These are phyloP conservation scores for Neotragus moschatus DNA, from an alignment of 2,113 vertebrate genomes.

Conservation along the genomic window DNA sequence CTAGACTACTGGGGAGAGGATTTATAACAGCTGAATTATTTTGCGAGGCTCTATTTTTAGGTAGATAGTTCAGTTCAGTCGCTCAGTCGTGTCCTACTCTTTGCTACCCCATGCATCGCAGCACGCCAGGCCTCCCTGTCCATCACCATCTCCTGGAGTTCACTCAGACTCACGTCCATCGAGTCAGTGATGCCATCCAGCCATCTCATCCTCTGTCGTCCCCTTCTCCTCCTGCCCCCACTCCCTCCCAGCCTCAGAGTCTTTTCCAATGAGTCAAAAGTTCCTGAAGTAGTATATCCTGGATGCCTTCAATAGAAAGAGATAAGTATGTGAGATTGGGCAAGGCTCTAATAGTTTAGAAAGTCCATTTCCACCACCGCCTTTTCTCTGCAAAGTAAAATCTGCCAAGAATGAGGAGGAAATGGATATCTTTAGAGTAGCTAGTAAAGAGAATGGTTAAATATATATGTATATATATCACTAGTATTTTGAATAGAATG, in stretches of 20 bases:
- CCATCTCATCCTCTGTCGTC: too few relatives aligned
- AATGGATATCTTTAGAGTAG: neutral
- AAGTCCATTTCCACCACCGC: neutral
- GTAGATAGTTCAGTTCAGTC: neutral
- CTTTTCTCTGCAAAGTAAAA: neutral
- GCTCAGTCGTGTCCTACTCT: too few relatives aligned
- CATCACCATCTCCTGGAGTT: too few relatives aligned
- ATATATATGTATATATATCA: neutral
- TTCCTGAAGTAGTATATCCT: neutral
- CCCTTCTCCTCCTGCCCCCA: too few relatives aligned
- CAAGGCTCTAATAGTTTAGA: neutral
- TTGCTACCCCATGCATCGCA: too few relatives aligned
- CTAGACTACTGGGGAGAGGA: neutral
- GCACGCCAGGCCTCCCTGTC: too few relatives aligned
- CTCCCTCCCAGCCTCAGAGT: too few relatives aligned
- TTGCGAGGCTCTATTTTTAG: neutral
- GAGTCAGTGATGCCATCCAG: too few relatives aligned
- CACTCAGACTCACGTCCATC: too few relatives aligned
- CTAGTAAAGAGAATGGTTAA: neutral
- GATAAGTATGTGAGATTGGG: neutral
- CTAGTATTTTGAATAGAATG: neutral
- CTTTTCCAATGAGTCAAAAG: neutral
- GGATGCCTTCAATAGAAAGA: neutral
- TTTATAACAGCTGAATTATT: neutral
- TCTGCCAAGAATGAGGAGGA: neutral